Evolutionary conservation across 2,888 invertebrate species (phyloP).

Genomic region (Himalopsyche anomala): DNA sequence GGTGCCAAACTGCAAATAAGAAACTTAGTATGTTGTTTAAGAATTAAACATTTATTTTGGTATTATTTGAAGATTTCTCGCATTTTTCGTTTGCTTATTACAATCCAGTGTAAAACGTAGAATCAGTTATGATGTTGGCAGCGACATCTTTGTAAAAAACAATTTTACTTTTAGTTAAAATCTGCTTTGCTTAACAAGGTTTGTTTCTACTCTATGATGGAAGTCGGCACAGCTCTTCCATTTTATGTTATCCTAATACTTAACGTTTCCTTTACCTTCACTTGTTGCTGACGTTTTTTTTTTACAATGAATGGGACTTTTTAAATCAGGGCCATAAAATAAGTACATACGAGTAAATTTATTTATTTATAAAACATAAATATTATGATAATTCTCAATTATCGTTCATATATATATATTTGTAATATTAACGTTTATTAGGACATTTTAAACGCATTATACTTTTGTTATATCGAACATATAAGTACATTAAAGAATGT

Average conservation of each 20-base stretch:
- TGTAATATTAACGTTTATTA: too few species aligned
- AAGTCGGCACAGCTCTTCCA: background rate
- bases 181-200: background rate
- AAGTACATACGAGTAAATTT: background rate
- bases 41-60: too few species aligned
- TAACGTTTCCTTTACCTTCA: constrained; percentile 63
- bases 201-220: background rate
- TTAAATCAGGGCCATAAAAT: constrained; percentile 53
- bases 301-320: constrained; percentile 51
- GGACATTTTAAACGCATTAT: too few species aligned
- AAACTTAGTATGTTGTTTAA: too few species aligned
- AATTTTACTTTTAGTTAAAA: background rate
- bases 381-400: background rate
- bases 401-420: too few species aligned
- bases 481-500: background rate
- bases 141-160: background rate
- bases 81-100: too few species aligned
- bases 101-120: too few species aligned
- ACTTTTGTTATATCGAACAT: too few species aligned
- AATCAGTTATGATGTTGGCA: background rate
- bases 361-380: constrained; percentile 11
- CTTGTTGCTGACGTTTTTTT: constrained; percentile 57
- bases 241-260: constrained; percentile 61
- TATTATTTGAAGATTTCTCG: too few species aligned
- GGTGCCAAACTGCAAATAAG: too few species aligned